Evolutionary conservation across 2,113 vertebrate genomes (phyloP), one percentile per base, ranked within the genome.

Genomic region (Struthio camelus): DNA sequence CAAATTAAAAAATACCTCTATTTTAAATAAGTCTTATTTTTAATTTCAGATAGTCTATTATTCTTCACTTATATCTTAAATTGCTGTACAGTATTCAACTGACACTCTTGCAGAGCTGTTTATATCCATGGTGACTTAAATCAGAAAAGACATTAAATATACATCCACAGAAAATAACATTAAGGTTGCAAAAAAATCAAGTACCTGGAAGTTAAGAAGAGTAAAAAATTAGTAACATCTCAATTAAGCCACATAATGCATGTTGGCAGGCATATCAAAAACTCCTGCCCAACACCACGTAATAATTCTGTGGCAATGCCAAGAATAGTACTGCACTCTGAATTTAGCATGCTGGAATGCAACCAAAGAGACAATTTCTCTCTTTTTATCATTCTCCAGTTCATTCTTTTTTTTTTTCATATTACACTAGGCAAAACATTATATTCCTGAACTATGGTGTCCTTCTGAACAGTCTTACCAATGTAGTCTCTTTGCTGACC

Each of bases 351-450:
- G 32, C 0, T 66, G 46, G 80, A 94, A 90, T 0, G 0, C 28
- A 91, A 81, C 12, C 90, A 94, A 54, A 88, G 59, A 93, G 44
- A 84, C 17, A 51, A 59, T 85, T 93, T 92, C 70, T 92, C 56
- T 76, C 28, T 46, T 94, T 46, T 86, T 87, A 90, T 61, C 53
- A 44, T 28, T 71, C 42, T 61, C 12, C 64, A 86, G 40, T 59
- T 88, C 71, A 88, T 78, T 88, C 82, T 95, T 54, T 56, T 48
- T 79, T 81, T 67, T 82, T 50, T 58, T 83, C 44, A 4, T 61
- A 81, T 6, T 76, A 79, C 61, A 70, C 48, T 34, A 83, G 48
- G 42, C 28, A 95, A 87, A 90, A 81, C 66, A 65, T 42, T n/a
- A 48, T 36, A n/a, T 23, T 90, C 90, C n/a, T 66, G 48, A 96